Conservation (phyloP, 1,140 invertebrate genomes). For the Microplitis mediator region DNA sequence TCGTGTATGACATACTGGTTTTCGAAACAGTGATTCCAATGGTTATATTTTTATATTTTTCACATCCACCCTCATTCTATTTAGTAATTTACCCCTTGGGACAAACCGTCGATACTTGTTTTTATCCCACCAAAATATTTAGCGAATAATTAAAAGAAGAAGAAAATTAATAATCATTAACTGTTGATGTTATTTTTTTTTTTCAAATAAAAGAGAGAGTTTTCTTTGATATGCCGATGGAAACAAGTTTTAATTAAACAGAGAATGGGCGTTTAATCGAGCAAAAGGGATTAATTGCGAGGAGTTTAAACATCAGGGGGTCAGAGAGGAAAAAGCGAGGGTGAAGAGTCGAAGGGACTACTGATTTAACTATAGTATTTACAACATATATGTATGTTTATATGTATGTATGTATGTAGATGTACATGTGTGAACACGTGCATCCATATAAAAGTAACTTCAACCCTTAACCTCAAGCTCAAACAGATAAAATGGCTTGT, state of each 20-base stretch:
- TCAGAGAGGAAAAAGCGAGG: slow-evolving; percentile 35
- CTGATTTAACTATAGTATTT: not conserved
- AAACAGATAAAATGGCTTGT: slow-evolving; percentile 29
- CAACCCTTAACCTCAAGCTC: slow-evolving; percentile 7
- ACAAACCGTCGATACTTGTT: no score
- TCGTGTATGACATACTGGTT: no score
- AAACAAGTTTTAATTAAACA: slow-evolving; percentile 53
- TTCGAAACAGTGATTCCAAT: no score
- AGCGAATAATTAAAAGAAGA: no score
- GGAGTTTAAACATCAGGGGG: slow-evolving; percentile 41
- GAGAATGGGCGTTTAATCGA: slow-evolving; percentile 53
- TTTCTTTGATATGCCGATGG: slow-evolving; percentile 37
- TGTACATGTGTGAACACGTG: no score
- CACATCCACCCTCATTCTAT: no score
- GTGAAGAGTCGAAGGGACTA: not conserved
- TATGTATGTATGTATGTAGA: not conserved
- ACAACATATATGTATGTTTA: not conserved
- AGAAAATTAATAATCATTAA: not conserved
- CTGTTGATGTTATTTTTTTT: not conserved
- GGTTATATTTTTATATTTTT: no score
- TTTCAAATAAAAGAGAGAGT: not conserved
- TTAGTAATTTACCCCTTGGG: no score
- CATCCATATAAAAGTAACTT: not conserved
- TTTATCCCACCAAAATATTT: no score
- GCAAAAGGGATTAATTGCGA: slow-evolving; percentile 51